Evolutionary conservation across 2,113 vertebrate species (phyloP).

Genomic region (Sterna hirundo): DNA sequence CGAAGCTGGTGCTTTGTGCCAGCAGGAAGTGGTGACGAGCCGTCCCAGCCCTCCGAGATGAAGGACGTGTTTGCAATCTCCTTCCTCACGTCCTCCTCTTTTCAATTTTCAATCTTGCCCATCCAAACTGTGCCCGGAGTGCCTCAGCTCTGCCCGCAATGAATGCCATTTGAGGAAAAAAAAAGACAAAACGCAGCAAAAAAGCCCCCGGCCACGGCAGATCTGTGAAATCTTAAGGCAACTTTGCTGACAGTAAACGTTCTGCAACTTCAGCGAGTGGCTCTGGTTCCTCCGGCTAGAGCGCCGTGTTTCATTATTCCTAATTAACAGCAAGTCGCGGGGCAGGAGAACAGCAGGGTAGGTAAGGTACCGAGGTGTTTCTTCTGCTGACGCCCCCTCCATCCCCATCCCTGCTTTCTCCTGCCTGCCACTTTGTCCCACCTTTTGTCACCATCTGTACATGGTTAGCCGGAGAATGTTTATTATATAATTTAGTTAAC

Average conservation of each 20-base stretch:
- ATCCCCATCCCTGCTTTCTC: background rate
- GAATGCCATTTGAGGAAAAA: background rate
- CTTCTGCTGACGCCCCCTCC: accelerated
- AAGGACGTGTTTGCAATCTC: background rate
- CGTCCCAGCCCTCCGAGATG: background rate
- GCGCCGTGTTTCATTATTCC: background rate
- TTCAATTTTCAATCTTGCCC: background rate
- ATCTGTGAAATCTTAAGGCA: background rate
- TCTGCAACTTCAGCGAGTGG: accelerated
- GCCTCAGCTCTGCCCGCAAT: background rate
- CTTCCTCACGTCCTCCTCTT: background rate
- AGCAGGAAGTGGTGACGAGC: background rate
- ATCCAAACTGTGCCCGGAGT: background rate
- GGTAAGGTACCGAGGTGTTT: accelerated
- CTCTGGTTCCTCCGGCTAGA: background rate
- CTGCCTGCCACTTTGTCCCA: slow-evolving; percentile 25
- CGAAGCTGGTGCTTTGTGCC: background rate
- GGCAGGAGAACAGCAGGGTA: accelerated
- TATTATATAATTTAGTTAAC: slow-evolving; percentile 62
- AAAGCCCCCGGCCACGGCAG: background rate
- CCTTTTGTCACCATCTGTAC: slow-evolving; percentile 66
- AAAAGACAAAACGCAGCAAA: background rate
- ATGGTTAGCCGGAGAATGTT: slow-evolving; percentile 61
- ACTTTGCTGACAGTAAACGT: background rate
- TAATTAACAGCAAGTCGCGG: background rate